Base-by-base conservation (phyloP, 2,113 vertebrate species). In the Dolichallabes microphthalmus region DNA sequence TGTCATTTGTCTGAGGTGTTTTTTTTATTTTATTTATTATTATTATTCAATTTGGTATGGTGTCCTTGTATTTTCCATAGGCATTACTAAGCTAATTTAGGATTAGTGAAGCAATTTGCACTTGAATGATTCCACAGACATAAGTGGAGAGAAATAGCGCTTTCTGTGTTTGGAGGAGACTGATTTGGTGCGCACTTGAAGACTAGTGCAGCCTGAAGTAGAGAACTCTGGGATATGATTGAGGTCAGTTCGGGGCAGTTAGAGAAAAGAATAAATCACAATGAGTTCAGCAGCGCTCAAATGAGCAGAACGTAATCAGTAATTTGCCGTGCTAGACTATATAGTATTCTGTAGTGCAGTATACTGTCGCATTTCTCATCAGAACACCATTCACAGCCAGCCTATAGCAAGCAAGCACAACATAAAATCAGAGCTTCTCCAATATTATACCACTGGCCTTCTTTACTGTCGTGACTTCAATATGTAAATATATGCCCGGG, bases 61-160 rank as follows among this genome's bases (percentile, higher is more conserved):
- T 76, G n/a, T 76, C 30, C 50, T n/a, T 25, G 86, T 57, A 64
- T 83, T 86, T 82, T 86, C 64, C 63, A 77, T 50, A 55, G 45
- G 69, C 78, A 82, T 85, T 58, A 66, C 81, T 50, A 55, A 84
- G 45, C 71, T 82, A 84, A 78, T 85, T 71, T 53, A 64, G 64
- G 71, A 85, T 82, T 84, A 82, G 82, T 81, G 32, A 11, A 64
- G 85, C 63, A 53, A 86, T 86, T 86, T 86, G 11, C 82, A 82
- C 78, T 79, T 79, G 71, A 88, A 71, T 78, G 39, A 86, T 82
- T 86, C 78, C 25, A 64, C 60, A 66, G 22, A 57, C n/a, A 58
- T 30, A 20, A 69, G 73, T 12, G 32, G 52, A 27, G 71, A 57
- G 30, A 74, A 66, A 60, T 52, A 80, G 32, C 53, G 64, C 77